A percentile compares a stretch with the other conserved stretches of the same genome.
Conservation (phyloP, 2,888 invertebrate genomes). For the Andrena bucephala region DNA sequence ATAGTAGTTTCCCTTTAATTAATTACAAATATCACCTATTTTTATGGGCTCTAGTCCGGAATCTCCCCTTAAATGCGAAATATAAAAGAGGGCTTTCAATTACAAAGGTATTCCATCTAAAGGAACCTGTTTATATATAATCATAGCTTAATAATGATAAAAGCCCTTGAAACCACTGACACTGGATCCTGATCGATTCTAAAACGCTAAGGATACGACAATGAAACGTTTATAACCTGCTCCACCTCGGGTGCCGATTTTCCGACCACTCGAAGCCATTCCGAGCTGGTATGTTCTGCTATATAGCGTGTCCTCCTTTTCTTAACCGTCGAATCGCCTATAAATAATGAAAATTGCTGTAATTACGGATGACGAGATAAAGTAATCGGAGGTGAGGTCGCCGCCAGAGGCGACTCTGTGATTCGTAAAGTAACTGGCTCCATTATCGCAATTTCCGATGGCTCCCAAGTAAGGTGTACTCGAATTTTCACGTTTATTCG, state of each 20-base stretch:
- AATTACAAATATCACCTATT: too few species aligned
- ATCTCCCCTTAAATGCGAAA: too few species aligned
- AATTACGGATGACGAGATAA: slow-evolving; percentile 71
- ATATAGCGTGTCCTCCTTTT: slow-evolving; percentile 15
- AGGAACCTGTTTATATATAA: slow-evolving; percentile 18
- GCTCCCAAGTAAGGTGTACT: background rate
- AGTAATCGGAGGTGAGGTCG: slow-evolving; percentile 59
- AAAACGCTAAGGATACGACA: slow-evolving; percentile 13
- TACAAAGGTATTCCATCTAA: background rate
- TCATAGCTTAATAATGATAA: slow-evolving; percentile 21
- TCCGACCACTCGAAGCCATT: slow-evolving; percentile 1
- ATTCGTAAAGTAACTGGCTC: slow-evolving; percentile 36
- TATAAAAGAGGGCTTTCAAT: too few species aligned
- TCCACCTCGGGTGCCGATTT: slow-evolving; percentile 32
- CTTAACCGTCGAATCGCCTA: slow-evolving; percentile 64
- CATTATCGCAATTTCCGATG: slow-evolving; percentile 34
- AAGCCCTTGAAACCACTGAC: slow-evolving; percentile 33
- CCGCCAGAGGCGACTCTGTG: slow-evolving; percentile 22
- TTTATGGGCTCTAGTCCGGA: too few species aligned
- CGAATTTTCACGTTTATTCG: slow-evolving; percentile 2
- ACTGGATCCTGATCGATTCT: slow-evolving; percentile 27
- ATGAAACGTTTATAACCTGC: background rate
- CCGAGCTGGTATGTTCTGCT: background rate
- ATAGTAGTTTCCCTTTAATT: too few species aligned
- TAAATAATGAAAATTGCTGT: slow-evolving; percentile 73